phyloP scores from a whole-genome alignment of 2,797 vertebrate species.

The Leptatherina wallacei region DNA sequence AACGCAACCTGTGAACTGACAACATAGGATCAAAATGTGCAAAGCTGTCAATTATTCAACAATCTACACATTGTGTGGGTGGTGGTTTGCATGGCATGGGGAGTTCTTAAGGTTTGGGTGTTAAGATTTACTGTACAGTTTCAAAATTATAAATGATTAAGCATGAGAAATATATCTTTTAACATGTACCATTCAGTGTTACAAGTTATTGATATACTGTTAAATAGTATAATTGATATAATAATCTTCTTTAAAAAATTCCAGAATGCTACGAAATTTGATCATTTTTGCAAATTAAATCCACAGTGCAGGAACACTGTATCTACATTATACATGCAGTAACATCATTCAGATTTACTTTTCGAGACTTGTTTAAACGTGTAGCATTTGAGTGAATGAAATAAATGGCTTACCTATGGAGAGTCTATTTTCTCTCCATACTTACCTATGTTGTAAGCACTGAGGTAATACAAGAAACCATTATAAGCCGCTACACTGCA shows the following conservation, averaged over 20 bases:
- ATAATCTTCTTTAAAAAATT: no score
- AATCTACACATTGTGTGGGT: slow-evolving; percentile 41
- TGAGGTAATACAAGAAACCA: background rate
- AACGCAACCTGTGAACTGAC: slow-evolving; percentile 59
- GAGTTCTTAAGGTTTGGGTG: background rate
- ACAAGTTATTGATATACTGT: background rate
- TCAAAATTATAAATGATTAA: background rate
- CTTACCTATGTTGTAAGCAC: background rate
- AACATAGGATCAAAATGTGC: slow-evolving; percentile 67
- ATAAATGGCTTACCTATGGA: background rate
- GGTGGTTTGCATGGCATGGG: slow-evolving; percentile 14
- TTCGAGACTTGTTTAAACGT: background rate
- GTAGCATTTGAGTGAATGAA: background rate
- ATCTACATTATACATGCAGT: background rate
- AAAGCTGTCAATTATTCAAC: slow-evolving; percentile 62
- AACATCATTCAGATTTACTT: background rate
- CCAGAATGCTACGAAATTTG: no score
- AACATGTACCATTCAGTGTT: background rate
- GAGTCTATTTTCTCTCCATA: no score
- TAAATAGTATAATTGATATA: no score
- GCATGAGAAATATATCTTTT: background rate
- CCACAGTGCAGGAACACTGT: no score
- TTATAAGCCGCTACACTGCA: background rate
- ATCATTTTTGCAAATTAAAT: no score
- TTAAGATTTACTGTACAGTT: background rate